A percentile compares a stretch with the other conserved stretches of the same genome.
Evolutionary conservation across 2,888 invertebrate species (phyloP).

Genomic region (Leptinotarsa tumamoca): DNA sequence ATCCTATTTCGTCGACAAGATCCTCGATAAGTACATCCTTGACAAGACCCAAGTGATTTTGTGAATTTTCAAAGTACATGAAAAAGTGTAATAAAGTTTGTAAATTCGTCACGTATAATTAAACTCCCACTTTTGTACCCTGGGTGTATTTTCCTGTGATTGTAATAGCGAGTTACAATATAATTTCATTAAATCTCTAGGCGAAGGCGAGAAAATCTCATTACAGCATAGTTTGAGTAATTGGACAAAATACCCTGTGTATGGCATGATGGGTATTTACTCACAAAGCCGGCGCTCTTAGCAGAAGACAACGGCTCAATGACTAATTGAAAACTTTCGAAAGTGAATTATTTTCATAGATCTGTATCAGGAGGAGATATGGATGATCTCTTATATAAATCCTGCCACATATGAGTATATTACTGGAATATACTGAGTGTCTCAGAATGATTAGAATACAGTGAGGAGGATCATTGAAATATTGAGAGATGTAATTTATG

Average conservation of each 20-base stretch:
- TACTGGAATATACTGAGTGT: too few species aligned
- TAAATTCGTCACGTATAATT: too few species aligned
- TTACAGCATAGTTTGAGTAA: constrained; percentile 33
- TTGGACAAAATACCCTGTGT: constrained; percentile 10
- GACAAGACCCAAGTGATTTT: too few species aligned
- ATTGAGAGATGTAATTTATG: too few species aligned
- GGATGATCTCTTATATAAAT: background rate
- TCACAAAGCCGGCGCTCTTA: background rate
- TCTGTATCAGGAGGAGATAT: background rate
- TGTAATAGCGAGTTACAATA: background rate
- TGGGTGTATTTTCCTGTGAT: background rate
- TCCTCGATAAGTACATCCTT: too few species aligned
- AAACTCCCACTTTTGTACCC: background rate
- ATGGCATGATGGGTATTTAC: background rate
- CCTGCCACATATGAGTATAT: too few species aligned
- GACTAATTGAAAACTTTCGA: background rate
- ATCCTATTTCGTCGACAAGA: too few species aligned
- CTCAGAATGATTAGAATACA: too few species aligned
- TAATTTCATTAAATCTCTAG: constrained; percentile 25
- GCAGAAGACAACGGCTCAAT: background rate
- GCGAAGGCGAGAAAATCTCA: constrained; percentile 26
- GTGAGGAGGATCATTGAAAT: too few species aligned
- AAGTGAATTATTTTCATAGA: background rate
- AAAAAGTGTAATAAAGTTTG: too few species aligned
- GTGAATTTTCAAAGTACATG: too few species aligned